Conservation (phyloP, 1,140 invertebrate species). For the Himalopsyche phryganea region DNA sequence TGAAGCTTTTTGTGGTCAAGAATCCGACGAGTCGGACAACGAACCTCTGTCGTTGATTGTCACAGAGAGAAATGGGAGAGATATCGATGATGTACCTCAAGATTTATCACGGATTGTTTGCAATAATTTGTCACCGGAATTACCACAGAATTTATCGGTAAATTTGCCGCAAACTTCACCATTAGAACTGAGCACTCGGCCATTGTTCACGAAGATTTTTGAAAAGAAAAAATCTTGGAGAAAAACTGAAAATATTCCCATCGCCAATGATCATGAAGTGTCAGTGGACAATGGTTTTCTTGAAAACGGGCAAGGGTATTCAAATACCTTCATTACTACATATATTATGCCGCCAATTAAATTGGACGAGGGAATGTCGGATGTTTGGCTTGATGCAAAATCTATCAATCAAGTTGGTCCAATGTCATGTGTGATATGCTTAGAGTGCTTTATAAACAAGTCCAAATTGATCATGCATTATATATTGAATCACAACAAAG, state of each 20-base stretch:
- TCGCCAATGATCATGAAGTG: not conserved
- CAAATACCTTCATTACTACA: constrained; percentile 19
- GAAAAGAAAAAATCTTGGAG: constrained; percentile 18
- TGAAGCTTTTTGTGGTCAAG: constrained; percentile 13
- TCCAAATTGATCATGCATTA: constrained; percentile 48
- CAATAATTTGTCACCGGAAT: too few relatives aligned
- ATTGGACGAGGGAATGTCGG: constrained; percentile 27
- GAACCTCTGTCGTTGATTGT: constrained; percentile 46
- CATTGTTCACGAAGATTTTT: constrained; percentile 20
- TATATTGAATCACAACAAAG: constrained; percentile 48
- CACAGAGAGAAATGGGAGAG: constrained; percentile 37
- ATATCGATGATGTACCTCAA: not conserved
- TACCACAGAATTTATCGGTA: too few relatives aligned
- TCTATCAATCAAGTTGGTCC: constrained; percentile 46
- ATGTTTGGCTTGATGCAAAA: constrained; percentile 50
- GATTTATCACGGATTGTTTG: too few relatives aligned
- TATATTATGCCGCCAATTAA: constrained; percentile 17
- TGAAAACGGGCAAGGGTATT: constrained; percentile 3
- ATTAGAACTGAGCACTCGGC: constrained; percentile 16
- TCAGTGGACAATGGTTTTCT: not conserved
- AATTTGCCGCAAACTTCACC: constrained; percentile 16
- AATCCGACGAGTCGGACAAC: constrained; percentile 48
- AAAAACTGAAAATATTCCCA: constrained; percentile 12
- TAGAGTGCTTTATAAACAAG: constrained; percentile 49
- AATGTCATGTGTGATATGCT: constrained; percentile 46